These are phyloP conservation scores for Emys orbicularis DNA, from an alignment of 2,797 vertebrate species.

Conservation along the genomic window DNA sequence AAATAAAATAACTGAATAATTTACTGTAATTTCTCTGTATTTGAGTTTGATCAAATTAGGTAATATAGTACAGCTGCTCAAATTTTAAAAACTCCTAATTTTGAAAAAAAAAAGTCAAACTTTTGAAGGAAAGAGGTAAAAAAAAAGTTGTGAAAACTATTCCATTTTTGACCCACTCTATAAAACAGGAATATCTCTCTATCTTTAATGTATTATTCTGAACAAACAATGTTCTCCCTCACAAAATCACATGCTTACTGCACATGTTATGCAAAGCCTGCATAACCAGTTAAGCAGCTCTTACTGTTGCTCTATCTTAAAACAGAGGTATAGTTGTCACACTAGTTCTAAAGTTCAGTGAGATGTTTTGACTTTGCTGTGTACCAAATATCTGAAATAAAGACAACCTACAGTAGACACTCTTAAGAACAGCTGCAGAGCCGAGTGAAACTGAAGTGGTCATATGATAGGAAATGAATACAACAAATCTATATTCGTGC, in stretches of 20 bases:
- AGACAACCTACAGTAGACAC: slow-evolving; percentile 18
- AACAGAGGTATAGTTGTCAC: not conserved
- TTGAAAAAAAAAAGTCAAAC: not conserved
- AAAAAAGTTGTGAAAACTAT: not conserved
- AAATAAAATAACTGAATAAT: not conserved
- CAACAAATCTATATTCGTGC: slow-evolving; percentile 13
- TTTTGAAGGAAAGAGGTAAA: not conserved
- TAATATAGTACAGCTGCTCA: not conserved
- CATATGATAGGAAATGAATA: slow-evolving; percentile 40
- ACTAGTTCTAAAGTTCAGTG: slow-evolving; percentile 10
- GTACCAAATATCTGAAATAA: slow-evolving; percentile 30
- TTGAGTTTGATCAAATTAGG: not conserved
- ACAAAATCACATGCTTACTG: not conserved
- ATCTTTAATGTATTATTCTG: not conserved
- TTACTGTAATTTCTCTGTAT: not conserved
- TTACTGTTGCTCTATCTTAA: not conserved
- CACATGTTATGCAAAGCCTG: not conserved
- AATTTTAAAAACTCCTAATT: not conserved
- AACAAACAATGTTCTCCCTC: slow-evolving; percentile 23
- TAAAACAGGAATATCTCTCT: not conserved
- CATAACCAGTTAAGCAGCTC: slow-evolving; percentile 62
- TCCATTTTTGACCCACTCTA: not conserved
- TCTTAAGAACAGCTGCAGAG: slow-evolving; percentile 19
- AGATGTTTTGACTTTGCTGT: slow-evolving; percentile 45
- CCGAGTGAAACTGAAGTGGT: slow-evolving; percentile 36